Base-by-base conservation (phyloP, 2,888 invertebrate genomes). In the Neoaliturus tenellus region DNA sequence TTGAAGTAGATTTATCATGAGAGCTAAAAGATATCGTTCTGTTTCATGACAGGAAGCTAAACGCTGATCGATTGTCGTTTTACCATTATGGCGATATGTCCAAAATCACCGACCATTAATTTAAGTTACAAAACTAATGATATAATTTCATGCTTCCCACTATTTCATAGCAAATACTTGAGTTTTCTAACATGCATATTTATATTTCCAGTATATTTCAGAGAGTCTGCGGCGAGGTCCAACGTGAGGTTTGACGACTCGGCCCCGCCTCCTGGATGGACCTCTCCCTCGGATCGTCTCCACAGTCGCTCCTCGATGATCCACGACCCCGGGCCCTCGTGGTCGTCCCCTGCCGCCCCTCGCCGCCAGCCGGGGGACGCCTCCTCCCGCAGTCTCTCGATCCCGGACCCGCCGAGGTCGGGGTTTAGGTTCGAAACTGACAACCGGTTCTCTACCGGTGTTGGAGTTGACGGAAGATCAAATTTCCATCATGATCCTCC, bases 171-270 rank as follows among this genome's bases (percentile, higher is more conserved):
- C 51, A 23, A 4, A 51, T 51, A 23, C 20, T 51, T 23, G 20
- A 23, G 51, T 51, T 51, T 78, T 48, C 78, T 78, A 78, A 78
- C 78, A 48, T 25, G 78, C 25, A 78, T 78, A 78, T 78, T 78
- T 78, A 78, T 78, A 78, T 78, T 78, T 78, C 55, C 78, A 78
- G 78, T 58, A 41, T 62, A 81, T 81, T 81, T 81, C 62, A 81
- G 81, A 81, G 58, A 81, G 39, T 55, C 78, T 23, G 20, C 80
- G 35, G 67, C 39, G 41, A 20, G 33, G 55, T 25, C 48, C n/a
- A 23, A 28, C n/a, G 55, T 78, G 33, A 78, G 78, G 55, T 78
- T 78, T 55, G 28, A 78, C 48, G 55, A 55, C 4, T 23, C 39
- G 48, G n/a, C n/a, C n/a, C 8, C 31, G 35, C 33, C 17, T 17